Evolutionary conservation across 2,888 invertebrate species (phyloP).

Genomic region (Cynaeus angustus): DNA sequence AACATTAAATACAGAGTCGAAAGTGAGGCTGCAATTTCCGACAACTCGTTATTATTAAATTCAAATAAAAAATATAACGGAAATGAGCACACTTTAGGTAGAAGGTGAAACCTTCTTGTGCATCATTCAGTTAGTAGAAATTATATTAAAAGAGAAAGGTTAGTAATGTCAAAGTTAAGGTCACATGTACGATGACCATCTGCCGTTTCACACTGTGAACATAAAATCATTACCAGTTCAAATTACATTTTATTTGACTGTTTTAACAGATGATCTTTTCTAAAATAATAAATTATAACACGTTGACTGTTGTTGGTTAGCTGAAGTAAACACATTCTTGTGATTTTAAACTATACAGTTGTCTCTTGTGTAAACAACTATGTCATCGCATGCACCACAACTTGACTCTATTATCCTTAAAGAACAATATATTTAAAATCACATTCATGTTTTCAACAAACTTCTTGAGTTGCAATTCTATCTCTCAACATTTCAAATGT

Average conservation of each 20-base stretch:
- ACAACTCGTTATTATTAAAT: not conserved
- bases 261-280: no score
- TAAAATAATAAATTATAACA: no score
- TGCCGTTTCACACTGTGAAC: no score
- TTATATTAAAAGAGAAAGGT: no score
- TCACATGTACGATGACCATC: not conserved
- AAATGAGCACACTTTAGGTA: not conserved
- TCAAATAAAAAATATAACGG: constrained; percentile 1
- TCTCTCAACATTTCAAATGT: not conserved
- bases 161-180: not conserved
- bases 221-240: no score
- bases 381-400: constrained; percentile 5
- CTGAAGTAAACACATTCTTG: no score
- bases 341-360: not conserved
- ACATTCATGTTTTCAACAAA: not conserved
- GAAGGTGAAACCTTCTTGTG: not conserved
- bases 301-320: no score
- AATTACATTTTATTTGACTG: no score
- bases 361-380: not conserved
- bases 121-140: no score
- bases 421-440: constrained; percentile 2
- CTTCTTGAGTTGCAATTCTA: not conserved
- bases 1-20: not conserved
- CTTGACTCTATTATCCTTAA: constrained; percentile 1
- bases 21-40: not conserved